A percentile compares a stretch with the other conserved stretches of the same genome.
These are phyloP conservation scores for Agrotis puta DNA, from an alignment of 2,888 invertebrate genomes.

Conservation along the genomic window DNA sequence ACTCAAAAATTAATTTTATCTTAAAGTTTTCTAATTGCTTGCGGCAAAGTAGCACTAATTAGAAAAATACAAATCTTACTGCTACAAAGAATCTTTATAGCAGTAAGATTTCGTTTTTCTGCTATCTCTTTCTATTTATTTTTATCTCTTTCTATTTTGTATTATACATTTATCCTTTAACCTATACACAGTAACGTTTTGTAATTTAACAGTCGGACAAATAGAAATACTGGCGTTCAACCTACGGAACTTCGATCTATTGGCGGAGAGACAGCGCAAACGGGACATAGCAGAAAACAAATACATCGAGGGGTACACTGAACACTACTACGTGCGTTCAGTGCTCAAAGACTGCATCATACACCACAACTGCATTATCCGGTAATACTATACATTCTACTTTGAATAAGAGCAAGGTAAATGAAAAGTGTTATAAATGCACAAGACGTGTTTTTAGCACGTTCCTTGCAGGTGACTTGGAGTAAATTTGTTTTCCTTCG, in stretches of 20 bases:
- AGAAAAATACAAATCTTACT: not conserved
- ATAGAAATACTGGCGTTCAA: conserved; percentile 87
- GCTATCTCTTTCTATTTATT: too few species aligned
- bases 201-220: conserved; percentile 84
- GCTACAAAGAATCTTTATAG: too few species aligned
- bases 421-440: conserved; percentile 51
- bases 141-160: too few species aligned
- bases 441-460: conserved; percentile 38
- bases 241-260: conserved; percentile 81
- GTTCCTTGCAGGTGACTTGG: conserved; percentile 11
- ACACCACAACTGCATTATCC: conserved; percentile 86
- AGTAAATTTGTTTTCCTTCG: conserved; percentile 24
- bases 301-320: conserved; percentile 60
- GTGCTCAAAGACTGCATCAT: conserved; percentile 84
- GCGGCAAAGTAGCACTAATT: not conserved
- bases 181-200: conserved; percentile 10
- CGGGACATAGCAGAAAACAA: conserved; percentile 67
- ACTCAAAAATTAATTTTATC: not conserved
- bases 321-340: conserved; percentile 69
- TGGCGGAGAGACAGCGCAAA: conserved; percentile 77
- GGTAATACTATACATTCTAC: conserved; percentile 71
- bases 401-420: conserved; percentile 44
- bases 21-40: not conserved
- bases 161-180: too few species aligned
- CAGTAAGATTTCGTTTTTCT: too few species aligned